phyloP scores from a whole-genome alignment of 1,140 invertebrate genomes.

The Papilio glaucus region DNA sequence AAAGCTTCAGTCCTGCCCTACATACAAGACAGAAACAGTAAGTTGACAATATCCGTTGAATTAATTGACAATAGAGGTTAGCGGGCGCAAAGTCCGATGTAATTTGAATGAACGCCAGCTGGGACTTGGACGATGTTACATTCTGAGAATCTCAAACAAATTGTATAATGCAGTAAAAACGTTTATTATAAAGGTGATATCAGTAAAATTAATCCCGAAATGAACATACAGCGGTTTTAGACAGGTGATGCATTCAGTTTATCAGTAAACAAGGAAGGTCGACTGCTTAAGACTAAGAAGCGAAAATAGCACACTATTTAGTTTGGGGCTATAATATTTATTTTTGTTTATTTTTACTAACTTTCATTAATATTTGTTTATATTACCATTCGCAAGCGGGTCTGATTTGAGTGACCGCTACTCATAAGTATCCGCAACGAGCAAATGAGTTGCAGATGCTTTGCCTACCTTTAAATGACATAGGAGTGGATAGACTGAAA shows the following conservation, averaged over 20 bases:
- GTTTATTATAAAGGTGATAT: neutral
- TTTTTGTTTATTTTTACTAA: no score
- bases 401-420: no score
- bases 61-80: constrained; percentile 7
- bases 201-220: neutral
- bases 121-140: neutral
- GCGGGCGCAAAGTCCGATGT: constrained; percentile 1
- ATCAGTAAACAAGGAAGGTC: neutral
- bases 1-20: neutral
- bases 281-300: neutral
- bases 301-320: no score
- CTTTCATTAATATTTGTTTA: no score
- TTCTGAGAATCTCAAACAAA: neutral
- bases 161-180: neutral
- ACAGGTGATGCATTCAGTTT: no score
- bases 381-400: no score
- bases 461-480: no score
- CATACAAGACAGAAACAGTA: neutral
- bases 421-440: no score
- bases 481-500: no score
- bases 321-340: no score
- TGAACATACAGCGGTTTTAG: no score
- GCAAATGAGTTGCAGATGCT: no score
- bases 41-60: constrained; percentile 1
- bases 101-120: constrained; percentile 10